Evolutionary conservation across 2,888 invertebrate genomes (phyloP).

Genomic region (Pseudanteris insignis): DNA sequence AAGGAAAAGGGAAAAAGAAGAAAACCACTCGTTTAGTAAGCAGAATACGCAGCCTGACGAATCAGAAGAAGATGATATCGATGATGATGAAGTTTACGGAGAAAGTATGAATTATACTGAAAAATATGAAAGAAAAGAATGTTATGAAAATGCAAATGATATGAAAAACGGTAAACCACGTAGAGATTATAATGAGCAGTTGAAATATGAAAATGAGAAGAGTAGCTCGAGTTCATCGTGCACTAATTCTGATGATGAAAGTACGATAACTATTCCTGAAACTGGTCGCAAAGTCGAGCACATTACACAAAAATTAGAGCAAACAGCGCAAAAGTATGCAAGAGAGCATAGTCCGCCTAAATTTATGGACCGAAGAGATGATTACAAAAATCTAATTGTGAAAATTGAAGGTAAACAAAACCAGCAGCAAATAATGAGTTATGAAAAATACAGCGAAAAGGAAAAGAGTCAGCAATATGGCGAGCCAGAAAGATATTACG

Average conservation of each 20-base stretch:
- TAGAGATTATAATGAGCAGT: slow-evolving; percentile 42
- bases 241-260: slow-evolving; percentile 61
- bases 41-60: slow-evolving; percentile 50
- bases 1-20: slow-evolving; percentile 27
- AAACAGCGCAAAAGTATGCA: slow-evolving; percentile 64
- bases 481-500: slow-evolving; percentile 49
- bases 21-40: slow-evolving; percentile 44
- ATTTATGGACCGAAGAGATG: slow-evolving; percentile 56
- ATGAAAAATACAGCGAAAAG: slow-evolving; percentile 50
- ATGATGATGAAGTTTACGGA: slow-evolving; percentile 56
- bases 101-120: slow-evolving; percentile 47
- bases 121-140: slow-evolving; percentile 55
- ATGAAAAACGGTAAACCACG: slow-evolving; percentile 39
- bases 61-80: slow-evolving; percentile 57
- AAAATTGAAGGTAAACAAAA: slow-evolving; percentile 34
- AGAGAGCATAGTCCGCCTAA: slow-evolving; percentile 64
- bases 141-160: slow-evolving; percentile 52
- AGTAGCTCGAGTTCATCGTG: slow-evolving; percentile 53
- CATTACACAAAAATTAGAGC: slow-evolving; percentile 64
- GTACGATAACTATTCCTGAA: slow-evolving; percentile 62
- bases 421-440: slow-evolving; percentile 44
- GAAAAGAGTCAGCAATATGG: slow-evolving; percentile 28
- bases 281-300: slow-evolving; percentile 63
- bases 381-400: slow-evolving; percentile 50
- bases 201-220: slow-evolving; percentile 59